Evolutionary conservation across 2,888 invertebrate genomes (phyloP).

Genomic region (Arenicola marina): DNA sequence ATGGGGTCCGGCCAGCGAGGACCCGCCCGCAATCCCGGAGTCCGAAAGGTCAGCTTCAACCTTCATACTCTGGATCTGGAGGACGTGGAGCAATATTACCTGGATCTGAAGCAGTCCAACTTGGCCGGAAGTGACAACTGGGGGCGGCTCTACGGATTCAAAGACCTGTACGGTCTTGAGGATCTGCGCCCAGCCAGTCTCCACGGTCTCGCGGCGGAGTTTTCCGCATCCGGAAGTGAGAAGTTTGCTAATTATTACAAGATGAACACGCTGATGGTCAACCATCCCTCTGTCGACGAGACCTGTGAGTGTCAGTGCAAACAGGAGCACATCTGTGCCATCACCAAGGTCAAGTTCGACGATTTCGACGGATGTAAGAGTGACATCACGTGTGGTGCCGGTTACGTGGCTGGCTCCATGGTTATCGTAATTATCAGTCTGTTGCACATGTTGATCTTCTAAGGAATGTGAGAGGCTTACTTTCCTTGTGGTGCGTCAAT

Average conservation of each 20-base stretch:
- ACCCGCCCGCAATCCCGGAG: conserved; percentile 11
- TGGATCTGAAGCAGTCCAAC: conserved; percentile 11
- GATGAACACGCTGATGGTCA: conserved; percentile 7
- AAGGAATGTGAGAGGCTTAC: no score
- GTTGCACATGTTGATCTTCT: no score
- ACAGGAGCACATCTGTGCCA: conserved; percentile 13
- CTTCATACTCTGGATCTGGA: not conserved
- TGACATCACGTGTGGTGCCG: not conserved
- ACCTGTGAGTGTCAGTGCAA: conserved; percentile 16
- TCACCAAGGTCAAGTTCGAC: conserved; percentile 10
- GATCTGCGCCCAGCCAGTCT: conserved; percentile 9
- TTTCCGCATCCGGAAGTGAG: conserved; percentile 6
- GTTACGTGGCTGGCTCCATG: no score
- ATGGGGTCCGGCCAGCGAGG: not conserved
- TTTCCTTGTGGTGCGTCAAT: no score
- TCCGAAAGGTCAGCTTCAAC: conserved; percentile 9
- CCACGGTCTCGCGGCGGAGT: not conserved
- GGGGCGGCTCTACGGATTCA: conserved; percentile 11
- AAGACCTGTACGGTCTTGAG: conserved; percentile 7
- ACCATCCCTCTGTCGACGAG: not conserved
- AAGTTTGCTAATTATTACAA: conserved; percentile 17
- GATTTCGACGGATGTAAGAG: conserved; percentile 11
- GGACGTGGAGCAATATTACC: conserved; percentile 15
- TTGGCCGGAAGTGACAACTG: conserved; percentile 6
- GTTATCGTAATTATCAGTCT: no score